Base-by-base conservation (phyloP, 1,140 invertebrate genomes). In the Drosophila rufa region DNA sequence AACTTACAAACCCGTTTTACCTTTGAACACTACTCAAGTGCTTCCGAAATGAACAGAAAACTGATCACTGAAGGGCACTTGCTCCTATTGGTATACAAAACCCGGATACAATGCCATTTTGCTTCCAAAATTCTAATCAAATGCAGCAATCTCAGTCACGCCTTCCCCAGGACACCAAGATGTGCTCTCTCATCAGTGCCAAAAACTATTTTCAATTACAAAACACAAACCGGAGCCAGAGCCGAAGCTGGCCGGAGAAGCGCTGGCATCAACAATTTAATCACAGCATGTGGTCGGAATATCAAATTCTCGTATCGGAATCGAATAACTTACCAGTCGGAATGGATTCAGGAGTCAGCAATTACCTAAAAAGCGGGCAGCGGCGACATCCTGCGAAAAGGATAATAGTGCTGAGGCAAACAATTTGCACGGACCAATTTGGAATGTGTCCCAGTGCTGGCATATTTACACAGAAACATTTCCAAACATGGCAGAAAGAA, bases 241-340 rank as follows among this genome's bases (percentile, higher is more conserved):
- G 33, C 45, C 40, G 27, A 27, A 55, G 47, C 56, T 25, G 25
- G 62, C 45, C 45, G 25, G 65, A 48, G 42, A 69, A 73, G 65
- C 48, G 47, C 60, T 82, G 82, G 81, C 76, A 80, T 55, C 59
- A 75, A 73, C 86, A 77, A 82, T 91, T 82, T 91, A 86, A 91
- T 80, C 86, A 80, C 86, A 86, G 86, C 86, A 91, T 90, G 86
- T 80, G 86, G 86, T 86, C 86, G 79, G 86, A 82, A 90, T 90
- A 91, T 91, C 86, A 81, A 90, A 90, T 91, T 80, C 85, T 78
- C 50, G 84, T 89, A 90, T 90, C 71, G 86, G 77, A 85, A 80
- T 69, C 67, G 53, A 51, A 90, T 79, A 89, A 89, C 66, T 89
- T 71, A 80, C 50, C 46, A 68, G 64, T 42, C 58, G 69, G 61